Percentiles rank a stretch among this genome's conserved stretches.
Conservation (phyloP, 2,888 invertebrate genomes). For the Melanostoma scalare region DNA sequence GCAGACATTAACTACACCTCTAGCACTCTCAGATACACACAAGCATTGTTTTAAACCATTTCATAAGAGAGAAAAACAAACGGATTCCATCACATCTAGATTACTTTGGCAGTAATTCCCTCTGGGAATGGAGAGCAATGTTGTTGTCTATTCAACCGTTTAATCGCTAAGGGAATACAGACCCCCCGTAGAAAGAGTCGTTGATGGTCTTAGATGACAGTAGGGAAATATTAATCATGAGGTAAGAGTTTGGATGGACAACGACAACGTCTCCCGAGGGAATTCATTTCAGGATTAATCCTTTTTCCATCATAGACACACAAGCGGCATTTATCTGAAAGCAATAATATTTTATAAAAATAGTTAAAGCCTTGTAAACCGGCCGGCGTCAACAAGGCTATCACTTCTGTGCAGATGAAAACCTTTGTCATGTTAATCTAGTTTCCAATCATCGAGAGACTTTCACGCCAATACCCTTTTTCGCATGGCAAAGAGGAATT, state of each 20-base stretch:
- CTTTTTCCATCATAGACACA: no score
- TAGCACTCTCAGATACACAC: no score
- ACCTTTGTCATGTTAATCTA: not conserved
- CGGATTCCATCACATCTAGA: not conserved
- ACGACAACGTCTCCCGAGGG: not conserved
- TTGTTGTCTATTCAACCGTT: slow-evolving; percentile 1
- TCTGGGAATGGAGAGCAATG: not conserved
- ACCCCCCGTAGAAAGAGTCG: slow-evolving; percentile 2
- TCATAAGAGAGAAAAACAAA: no score
- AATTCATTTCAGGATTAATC: not conserved
- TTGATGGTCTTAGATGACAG: not conserved
- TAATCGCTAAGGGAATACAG: slow-evolving; percentile 15
- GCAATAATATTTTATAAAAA: not conserved
- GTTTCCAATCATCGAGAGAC: not conserved
- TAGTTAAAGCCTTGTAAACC: slow-evolving; percentile 4
- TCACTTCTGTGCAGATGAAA: slow-evolving; percentile 1
- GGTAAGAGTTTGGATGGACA: not conserved
- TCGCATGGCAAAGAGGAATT: not conserved
- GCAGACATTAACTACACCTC: no score
- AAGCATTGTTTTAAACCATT: no score
- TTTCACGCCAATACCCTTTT: not conserved
- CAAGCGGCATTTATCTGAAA: no score
- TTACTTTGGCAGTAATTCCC: not conserved
- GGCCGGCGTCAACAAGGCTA: slow-evolving; percentile 6
- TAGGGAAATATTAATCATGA: slow-evolving; percentile 13